Evolutionary conservation across 2,888 invertebrate genomes (phyloP), one percentile per base, ranked within the genome.

Genomic region (Ophioninae sp.): DNA sequence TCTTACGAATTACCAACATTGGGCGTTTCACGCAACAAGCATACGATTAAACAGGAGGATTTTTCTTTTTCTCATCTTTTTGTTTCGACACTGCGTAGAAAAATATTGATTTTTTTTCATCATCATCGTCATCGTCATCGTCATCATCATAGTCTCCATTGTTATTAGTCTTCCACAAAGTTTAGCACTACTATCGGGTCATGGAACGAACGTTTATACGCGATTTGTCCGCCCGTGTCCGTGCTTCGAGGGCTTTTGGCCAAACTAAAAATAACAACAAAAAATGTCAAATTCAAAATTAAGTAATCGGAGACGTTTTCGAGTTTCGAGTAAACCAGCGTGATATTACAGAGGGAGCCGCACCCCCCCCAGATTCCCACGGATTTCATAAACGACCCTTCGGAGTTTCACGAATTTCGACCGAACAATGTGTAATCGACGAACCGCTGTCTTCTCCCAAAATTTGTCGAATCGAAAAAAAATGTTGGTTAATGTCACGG

Each of bases 51-150:
- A 79, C 69, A 76, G 61, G 44, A 23, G 13, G 1, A 3, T 44
- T 44, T 44, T 44, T 7, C 83, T 82, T 65, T 82, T 82, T 69
- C 67, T 44, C 70, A 62, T 76, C 74, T 67, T 76, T 76, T 59
- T 80, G 79, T 86, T 86, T 88, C 87, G 90, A 91, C 87, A 88
- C 85, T 89, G 89, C 89, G 89, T 91, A 91, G 90, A 91, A 91
- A 91, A 91, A 91, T 91, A 91, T 89, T 88, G 76, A 39, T 74
- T 82, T 83, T 79, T 83, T 74, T 59, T 65, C 59, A n/a, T 30
- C 30, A 30, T 30, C 30, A 30, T 30, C 65, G 50, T 74, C 78
- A 77, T 88, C 88, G 75, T 90, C 88, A n/a, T 30, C 30, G 3
- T 30, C 30, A 30, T 30, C 65, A 59, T 74, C 78, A 77, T 88